Evolutionary conservation across 1,140 invertebrate genomes (phyloP), one percentile per base, ranked within the genome.

Genomic region (Lucilia cuprina): DNA sequence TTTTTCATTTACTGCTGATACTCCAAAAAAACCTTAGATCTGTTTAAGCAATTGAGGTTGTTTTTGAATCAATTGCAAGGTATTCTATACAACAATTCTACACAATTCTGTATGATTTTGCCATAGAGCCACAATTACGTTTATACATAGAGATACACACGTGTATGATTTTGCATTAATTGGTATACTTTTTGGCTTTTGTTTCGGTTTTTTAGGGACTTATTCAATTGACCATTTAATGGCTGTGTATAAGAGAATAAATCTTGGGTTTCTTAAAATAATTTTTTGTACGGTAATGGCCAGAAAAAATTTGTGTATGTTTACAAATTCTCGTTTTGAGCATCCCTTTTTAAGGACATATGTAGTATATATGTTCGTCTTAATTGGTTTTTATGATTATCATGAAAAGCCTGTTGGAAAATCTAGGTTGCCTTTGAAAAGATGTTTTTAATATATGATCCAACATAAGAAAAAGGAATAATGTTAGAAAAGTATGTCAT

Each of bases 381-480:
- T 77, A 83, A 83, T 47, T 70, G 55, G 60, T 41, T 65, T 83
- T 65, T 41, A 83, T 70, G 55, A 74, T 83, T 49, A 47, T 41
- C 74, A 5, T 13, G 74, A 3, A 30, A 30, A 41, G 30, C 13
- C 35, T 75, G 8, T 77, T 41, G 47, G 2, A 55, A 30, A 55
- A 55, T 17, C 13, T 55, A 14, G 50, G 12, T 12, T 12, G 14
- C 70, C 12, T 74, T 17, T 75, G 19, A 30, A 41, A 41, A 41
- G 2, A 41, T 41, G 41, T 10, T 41, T 41, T 41, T 5, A 41
- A 41, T 41, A 41, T 0, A 41, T 2, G 41, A 5, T 0, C 25
- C 1, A 30, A 30, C 25, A 30, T 2, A 41, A 41, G 41, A 8
- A 41, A 7, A 41, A 41, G 7, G 41, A 41, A 41, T 41, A 10